Evolutionary conservation across 2,888 invertebrate species (phyloP).

Genomic region (Coleophora flavipennella): DNA sequence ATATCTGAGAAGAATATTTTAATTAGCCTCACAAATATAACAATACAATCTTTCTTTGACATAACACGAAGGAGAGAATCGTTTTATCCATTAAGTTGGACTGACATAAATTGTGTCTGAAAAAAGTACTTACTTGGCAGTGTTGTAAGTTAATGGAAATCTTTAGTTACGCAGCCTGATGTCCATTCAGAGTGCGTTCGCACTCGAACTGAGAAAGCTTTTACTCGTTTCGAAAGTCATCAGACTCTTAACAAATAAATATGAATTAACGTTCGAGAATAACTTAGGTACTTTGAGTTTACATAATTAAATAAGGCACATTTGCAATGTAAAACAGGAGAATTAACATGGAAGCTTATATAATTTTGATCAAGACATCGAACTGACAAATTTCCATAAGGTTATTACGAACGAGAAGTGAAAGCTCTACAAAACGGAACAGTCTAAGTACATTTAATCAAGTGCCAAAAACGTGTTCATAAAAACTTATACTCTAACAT

Average conservation of each 20-base stretch:
- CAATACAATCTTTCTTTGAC: background rate
- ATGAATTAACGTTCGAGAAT: background rate
- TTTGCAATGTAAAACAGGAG: slow-evolving; percentile 3
- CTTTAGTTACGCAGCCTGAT: slow-evolving; percentile 22
- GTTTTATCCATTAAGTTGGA: slow-evolving; percentile 8
- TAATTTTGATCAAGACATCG: background rate
- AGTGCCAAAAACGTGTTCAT: no score
- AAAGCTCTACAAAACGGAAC: no score
- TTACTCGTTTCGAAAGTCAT: no score
- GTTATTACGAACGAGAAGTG: no score
- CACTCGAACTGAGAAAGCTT: no score
- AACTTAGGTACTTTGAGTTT: background rate
- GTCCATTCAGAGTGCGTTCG: no score
- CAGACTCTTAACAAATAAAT: no score
- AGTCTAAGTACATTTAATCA: no score
- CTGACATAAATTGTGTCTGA: slow-evolving; percentile 17
- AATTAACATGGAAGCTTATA: slow-evolving; percentile 27
- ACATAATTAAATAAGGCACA: background rate
- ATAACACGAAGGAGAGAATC: background rate
- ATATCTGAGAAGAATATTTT: background rate
- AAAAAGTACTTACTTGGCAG: slow-evolving; percentile 10
- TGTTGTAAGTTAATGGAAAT: slow-evolving; percentile 41
- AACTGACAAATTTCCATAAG: background rate
- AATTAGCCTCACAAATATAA: background rate
- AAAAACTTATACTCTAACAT: no score